phyloP scores from a whole-genome alignment of 2,888 invertebrate genomes.

The Pharmacophagus antenor region DNA sequence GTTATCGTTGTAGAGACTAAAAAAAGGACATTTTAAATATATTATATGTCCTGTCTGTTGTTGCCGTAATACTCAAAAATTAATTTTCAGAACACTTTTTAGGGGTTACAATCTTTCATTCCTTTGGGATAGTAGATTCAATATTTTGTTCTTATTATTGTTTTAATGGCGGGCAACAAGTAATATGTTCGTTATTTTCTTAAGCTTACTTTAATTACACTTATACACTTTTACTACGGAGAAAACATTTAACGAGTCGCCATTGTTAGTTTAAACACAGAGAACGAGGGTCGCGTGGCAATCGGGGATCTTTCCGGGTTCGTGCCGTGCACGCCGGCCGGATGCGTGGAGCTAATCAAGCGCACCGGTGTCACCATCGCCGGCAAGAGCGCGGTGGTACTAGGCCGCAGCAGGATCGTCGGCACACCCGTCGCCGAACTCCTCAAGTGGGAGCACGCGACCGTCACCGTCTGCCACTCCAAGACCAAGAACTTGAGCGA shows the following conservation, averaged over 20 bases:
- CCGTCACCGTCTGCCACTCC: conserved; percentile 98
- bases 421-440: conserved; percentile 97
- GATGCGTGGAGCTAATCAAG: conserved; percentile 95
- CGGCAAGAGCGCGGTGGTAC: conserved; percentile 93
- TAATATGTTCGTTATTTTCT: too few relatives aligned
- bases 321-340: conserved; percentile 97
- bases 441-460: conserved; percentile 97
- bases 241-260: not conserved
- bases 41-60: too few relatives aligned
- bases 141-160: too few relatives aligned
- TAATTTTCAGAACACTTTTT: too few relatives aligned
- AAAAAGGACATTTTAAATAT: too few relatives aligned
- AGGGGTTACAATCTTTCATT: too few relatives aligned
- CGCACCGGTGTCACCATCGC: conserved; percentile 87
- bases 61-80: too few relatives aligned
- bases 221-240: too few relatives aligned
- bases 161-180: too few relatives aligned
- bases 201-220: too few relatives aligned
- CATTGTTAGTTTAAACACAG: conserved; percentile 87
- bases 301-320: conserved; percentile 94
- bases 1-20: too few relatives aligned
- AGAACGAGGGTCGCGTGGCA: conserved; percentile 95
- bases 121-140: too few relatives aligned
- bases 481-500: conserved; percentile 90
- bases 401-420: conserved; percentile 98